Conservation (phyloP, 2,888 invertebrate species). For the Nipponacmea schrenckii region DNA sequence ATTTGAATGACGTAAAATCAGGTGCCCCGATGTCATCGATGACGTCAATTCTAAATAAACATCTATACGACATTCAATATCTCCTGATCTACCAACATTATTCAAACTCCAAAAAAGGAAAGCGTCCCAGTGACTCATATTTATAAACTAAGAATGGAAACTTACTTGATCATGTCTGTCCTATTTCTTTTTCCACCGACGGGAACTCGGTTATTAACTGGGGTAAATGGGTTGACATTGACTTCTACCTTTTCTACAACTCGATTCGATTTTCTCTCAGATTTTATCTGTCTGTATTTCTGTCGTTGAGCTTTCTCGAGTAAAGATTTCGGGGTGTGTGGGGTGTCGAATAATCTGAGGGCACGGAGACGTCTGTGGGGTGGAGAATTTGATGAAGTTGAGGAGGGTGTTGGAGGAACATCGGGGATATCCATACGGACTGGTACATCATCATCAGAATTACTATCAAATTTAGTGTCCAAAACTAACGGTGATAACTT, state of each 20-base stretch:
- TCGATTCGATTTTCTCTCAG: conserved; percentile 9
- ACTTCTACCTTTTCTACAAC: conserved; percentile 41
- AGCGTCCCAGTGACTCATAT: no score
- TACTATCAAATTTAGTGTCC: conserved; percentile 37
- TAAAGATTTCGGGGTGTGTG: conserved; percentile 86
- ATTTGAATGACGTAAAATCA: no score
- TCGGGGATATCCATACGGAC: conserved; percentile 18
- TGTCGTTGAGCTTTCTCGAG: conserved; percentile 73
- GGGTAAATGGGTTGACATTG: conserved; percentile 84
- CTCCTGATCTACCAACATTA: no score
- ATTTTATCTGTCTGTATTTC: conserved; percentile 19
- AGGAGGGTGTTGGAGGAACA: conserved; percentile 33
- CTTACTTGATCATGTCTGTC: conserved; percentile 69
- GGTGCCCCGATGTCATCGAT: no score
- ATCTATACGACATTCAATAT: no score
- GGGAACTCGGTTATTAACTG: conserved; percentile 69
- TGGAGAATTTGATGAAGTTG: conserved; percentile 64
- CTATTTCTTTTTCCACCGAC: conserved; percentile 78
- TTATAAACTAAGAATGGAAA: not conserved
- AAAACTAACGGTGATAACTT: conserved; percentile 38
- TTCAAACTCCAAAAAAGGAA: no score
- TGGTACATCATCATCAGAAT: conserved; percentile 38
- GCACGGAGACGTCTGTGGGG: conserved; percentile 69
- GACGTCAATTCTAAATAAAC: no score
- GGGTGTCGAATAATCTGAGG: conserved; percentile 82